Percentiles rank a stretch among this genome's conserved stretches.
Conservation (phyloP, 2,113 vertebrate genomes). For the Montifringilla adamsi region DNA sequence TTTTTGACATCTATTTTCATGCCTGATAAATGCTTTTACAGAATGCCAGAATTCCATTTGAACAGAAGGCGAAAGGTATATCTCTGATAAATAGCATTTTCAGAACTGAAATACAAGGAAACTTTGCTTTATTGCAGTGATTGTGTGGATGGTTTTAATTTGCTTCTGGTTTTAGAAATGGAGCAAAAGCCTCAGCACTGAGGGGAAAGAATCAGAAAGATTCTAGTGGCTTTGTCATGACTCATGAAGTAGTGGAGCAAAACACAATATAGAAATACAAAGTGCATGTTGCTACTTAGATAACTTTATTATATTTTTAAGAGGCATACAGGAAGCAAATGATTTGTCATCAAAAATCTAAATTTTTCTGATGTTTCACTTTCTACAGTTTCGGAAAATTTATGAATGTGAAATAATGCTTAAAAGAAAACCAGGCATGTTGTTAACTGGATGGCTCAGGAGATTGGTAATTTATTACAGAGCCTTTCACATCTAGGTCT, state of each 20-base stretch:
- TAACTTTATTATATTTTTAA: background rate
- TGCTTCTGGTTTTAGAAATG: background rate
- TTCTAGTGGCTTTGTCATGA: background rate
- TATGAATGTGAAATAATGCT: background rate
- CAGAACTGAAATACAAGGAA: background rate
- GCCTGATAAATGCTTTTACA: background rate
- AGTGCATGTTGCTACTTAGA: background rate
- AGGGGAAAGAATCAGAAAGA: background rate
- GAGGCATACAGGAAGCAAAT: background rate
- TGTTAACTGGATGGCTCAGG: constrained; percentile 64
- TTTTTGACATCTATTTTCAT: background rate
- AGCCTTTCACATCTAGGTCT: constrained; percentile 53
- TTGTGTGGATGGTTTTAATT: background rate
- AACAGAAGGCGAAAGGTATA: background rate
- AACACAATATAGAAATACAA: background rate
- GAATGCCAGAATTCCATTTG: background rate
- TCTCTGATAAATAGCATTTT: background rate
- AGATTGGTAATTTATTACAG: constrained; percentile 56
- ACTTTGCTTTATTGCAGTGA: background rate
- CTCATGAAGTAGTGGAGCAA: background rate
- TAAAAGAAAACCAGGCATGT: background rate
- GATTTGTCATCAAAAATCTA: background rate
- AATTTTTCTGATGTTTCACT: background rate
- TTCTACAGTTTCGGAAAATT: background rate
- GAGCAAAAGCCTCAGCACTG: background rate